Percentiles rank a stretch among this genome's conserved stretches.
These are phyloP conservation scores for Oplegnathus fasciatus DNA, from an alignment of 2,113 vertebrate species.

Conservation along the genomic window DNA sequence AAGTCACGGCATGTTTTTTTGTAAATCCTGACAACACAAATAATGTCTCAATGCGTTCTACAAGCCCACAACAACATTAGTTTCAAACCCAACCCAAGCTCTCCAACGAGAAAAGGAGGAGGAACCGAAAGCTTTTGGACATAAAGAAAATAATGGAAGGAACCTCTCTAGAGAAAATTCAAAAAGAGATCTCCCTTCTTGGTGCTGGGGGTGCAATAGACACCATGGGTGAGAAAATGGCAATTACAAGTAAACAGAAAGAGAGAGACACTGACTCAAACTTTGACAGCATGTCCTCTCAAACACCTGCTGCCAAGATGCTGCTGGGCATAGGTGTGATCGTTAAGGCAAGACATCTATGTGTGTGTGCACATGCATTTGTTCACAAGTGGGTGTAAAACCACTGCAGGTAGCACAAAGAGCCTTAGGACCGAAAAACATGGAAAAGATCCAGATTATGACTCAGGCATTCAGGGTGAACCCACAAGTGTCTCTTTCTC, in stretches of 20 bases:
- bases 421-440: background rate
- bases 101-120: background rate
- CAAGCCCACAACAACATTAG: background rate
- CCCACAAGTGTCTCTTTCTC: conserved; percentile 21
- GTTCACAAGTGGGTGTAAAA: conserved; percentile 7
- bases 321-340: conserved; percentile 42
- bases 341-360: background rate
- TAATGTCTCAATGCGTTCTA: conserved; percentile 18
- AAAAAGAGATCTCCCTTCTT: background rate
- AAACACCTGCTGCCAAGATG: conserved; percentile 53
- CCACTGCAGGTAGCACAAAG: background rate
- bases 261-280: conserved; percentile 21
- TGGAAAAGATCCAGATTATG: conserved; percentile 54
- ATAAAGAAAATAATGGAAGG: background rate
- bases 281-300: conserved; percentile 30
- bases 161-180: background rate
- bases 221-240: background rate
- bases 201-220: background rate
- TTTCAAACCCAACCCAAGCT: conserved; percentile 10
- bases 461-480: conserved; percentile 48
- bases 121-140: background rate
- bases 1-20: conserved; percentile 52
- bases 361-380: background rate
- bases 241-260: conserved; percentile 27
- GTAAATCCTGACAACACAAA: conserved; percentile 22